phyloP scores from a whole-genome alignment of 2,888 invertebrate species.

The Caenorhabditis virilis region DNA sequence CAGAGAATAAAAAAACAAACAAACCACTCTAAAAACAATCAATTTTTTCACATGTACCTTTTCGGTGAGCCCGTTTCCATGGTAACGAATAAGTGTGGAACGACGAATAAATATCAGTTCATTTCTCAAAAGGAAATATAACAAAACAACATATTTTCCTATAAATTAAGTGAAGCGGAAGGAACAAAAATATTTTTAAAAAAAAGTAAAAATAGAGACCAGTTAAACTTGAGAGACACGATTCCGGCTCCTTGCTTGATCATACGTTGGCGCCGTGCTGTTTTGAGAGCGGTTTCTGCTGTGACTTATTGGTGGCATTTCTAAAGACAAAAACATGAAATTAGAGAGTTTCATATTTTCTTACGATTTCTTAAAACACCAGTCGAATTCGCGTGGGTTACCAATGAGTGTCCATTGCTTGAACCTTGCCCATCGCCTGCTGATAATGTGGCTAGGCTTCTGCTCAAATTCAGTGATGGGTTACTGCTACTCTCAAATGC shows the following conservation, averaged over 20 bases:
- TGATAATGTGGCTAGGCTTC: conserved; percentile 20
- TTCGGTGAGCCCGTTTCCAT: neutral
- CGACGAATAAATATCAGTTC: too few relatives aligned
- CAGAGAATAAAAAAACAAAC: neutral
- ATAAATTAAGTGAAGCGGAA: neutral
- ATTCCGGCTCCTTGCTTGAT: conserved; percentile 17
- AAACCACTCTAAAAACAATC: too few relatives aligned
- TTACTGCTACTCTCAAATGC: conserved; percentile 28
- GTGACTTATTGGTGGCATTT: neutral
- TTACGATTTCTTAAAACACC: conserved; percentile 8
- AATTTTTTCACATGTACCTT: too few relatives aligned
- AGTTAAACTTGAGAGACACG: conserved; percentile 32
- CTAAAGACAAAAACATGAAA: neutral
- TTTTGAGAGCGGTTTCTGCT: neutral
- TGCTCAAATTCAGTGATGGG: conserved; percentile 22
- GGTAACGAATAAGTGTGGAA: neutral
- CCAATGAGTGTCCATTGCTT: conserved; percentile 3
- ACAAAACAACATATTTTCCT: too few relatives aligned
- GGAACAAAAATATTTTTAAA: neutral
- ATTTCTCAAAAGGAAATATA: too few relatives aligned
- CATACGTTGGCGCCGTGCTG: conserved; percentile 7
- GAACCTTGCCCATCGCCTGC: conserved; percentile 14
- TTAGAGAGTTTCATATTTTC: neutral
- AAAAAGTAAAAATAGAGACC: neutral
- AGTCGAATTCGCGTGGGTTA: conserved; percentile 18